A percentile compares a stretch with the other conserved stretches of the same genome.
These are phyloP conservation scores for Agrochola lychnidis DNA, from an alignment of 2,888 invertebrate species.

Conservation along the genomic window DNA sequence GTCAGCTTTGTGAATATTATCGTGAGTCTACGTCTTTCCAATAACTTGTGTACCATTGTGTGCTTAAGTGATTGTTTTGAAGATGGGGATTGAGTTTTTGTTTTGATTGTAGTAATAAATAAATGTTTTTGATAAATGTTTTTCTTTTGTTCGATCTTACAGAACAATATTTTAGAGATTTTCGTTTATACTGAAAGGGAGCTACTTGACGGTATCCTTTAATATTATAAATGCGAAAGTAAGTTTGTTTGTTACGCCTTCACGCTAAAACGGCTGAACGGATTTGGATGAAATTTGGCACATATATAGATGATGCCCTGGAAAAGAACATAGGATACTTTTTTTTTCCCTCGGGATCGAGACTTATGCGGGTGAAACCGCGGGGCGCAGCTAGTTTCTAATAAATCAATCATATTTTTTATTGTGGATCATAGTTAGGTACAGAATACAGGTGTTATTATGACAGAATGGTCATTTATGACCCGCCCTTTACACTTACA, in stretches of 20 bases:
- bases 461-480: neutral
- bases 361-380: too few species aligned
- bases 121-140: neutral
- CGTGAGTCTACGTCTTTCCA: constrained; percentile 45
- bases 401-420: neutral
- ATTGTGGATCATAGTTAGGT: neutral
- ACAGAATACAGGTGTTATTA: neutral
- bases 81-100: constrained; percentile 17
- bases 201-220: neutral
- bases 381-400: too few species aligned
- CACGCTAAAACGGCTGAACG: too few species aligned
- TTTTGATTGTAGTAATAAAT: constrained; percentile 8
- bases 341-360: too few species aligned
- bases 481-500: neutral
- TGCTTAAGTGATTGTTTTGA: constrained; percentile 43
- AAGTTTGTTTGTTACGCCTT: too few species aligned
- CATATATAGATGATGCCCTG: too few species aligned
- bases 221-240: too few species aligned
- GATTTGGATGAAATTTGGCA: too few species aligned
- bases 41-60: constrained; percentile 39
- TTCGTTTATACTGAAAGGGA: neutral
- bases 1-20: constrained; percentile 72
- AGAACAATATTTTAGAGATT: neutral
- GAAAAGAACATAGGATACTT: too few species aligned
- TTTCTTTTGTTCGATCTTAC: neutral